Evolutionary conservation across 64 coral and sea anemone species (phyloP), one percentile per base, ranked within the genome.

Genomic region (Dendronephthya gigantea): DNA sequence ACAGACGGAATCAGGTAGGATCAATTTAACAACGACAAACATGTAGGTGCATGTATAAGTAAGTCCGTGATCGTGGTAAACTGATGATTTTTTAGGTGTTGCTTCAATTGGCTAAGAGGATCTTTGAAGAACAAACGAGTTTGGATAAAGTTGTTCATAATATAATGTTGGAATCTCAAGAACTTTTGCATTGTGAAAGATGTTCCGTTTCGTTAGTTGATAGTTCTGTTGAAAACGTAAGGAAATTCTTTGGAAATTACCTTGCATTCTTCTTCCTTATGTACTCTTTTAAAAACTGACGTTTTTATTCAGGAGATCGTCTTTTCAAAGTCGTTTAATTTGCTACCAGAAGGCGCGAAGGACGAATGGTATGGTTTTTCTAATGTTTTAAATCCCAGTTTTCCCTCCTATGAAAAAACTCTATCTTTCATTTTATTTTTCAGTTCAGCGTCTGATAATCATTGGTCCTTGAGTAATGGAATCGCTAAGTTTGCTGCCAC

Each of bases 91-190:
- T 33, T 7, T 74, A 96, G 94, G 87, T 96, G 43, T 50, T 96
- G 23, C 83, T 96, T 82, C 94, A 96, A 70, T 85, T 96, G 17
- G 94, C 94, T 15, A 86, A 84, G 38, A 75, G 94, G 14, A 92
- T 96, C 87, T 96, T 96, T 88, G 94, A 96, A 86, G 90, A 96
- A 58, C 94, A 96, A 52, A 90, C 90, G 52, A 90, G 90, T 56
- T 58, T 96, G 0, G 94, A 96, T 17, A 50, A 79, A 50, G 92
- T 90, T 83, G 94, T 96, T 3, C 89, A 96, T 84, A 96, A 96
- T 55, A 96, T 96, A 55, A 96, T 96, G 90, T 68, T 90, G 23
- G 90, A 96, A 40, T 88, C 91, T 17, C 94, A 92, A 31, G 90
- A 92, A 69, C 82, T 96, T 36, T 87, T 96, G 25, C 82, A 87